phyloP scores from a whole-genome alignment of 2,113 vertebrate species.

The Pandion haliaetus region DNA sequence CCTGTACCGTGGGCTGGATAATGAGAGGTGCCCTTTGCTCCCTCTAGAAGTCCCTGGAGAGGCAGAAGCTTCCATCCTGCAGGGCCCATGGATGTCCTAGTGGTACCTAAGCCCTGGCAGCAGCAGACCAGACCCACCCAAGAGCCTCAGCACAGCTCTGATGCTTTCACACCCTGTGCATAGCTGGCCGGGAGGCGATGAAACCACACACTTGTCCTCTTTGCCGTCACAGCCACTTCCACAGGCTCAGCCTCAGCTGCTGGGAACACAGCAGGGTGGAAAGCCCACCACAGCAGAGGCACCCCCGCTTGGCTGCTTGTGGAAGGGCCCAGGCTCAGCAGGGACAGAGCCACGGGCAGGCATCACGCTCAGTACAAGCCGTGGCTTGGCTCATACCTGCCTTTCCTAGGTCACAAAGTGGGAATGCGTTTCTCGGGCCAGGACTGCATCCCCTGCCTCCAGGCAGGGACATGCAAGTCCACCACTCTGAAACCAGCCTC shows the following conservation, averaged over 20 bases:
- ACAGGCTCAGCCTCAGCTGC: not conserved
- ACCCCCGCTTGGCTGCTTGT: not conserved
- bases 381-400: not conserved
- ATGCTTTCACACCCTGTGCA: accelerated
- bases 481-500: accelerated
- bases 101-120: not conserved
- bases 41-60: not conserved
- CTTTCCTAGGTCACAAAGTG: not conserved
- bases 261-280: not conserved
- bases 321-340: not conserved
- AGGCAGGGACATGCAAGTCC: not conserved
- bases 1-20: accelerated
- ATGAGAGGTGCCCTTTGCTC: not conserved
- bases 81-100: accelerated
- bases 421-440: not conserved
- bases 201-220: not conserved
- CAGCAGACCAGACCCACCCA: accelerated
- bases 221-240: not conserved
- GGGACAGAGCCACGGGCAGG: not conserved
- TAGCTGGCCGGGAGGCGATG: not conserved
- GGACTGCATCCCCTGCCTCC: not conserved
- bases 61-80: not conserved
- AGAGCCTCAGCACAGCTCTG: accelerated
- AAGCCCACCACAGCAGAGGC: not conserved
- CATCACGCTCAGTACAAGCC: not conserved